Evolutionary conservation across 2,797 vertebrate genomes (phyloP), one percentile per base, ranked within the genome.

Genomic region (Leuciscus waleckii): DNA sequence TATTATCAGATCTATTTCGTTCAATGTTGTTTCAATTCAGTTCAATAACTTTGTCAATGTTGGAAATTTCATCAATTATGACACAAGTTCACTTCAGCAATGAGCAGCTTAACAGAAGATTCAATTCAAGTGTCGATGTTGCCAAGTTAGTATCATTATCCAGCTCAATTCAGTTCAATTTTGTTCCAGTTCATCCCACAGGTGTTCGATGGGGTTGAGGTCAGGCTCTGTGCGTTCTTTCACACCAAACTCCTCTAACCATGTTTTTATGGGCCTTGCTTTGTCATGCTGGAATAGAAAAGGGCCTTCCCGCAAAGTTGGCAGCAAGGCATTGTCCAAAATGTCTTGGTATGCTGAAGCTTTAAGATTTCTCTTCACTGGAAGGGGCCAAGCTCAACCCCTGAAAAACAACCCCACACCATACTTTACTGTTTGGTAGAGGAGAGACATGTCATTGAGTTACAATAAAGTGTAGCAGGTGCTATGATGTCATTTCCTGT

Each of bases 401-500:
- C 58, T 26, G 11, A 13, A 61, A 61, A 61, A 26, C 58, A 61
- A 26, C 58, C 58, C 58, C n/a, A 61, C 13, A 61, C 54, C 54
- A 23, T 9, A 49, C 14, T 49, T 16, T 49, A 49, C 5, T 46
- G 43, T 14, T 46, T 46, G 43, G 43, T 1, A 13, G 11, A 46
- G 43, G 43, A 46, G 43, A 46, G 43, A 46, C 5, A 21, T 11
- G 23, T 23, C 43, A 16, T 74, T 43, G 35, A 70, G 65, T 78
- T 67, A 77, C 67, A 43, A 51, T 81, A 76, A 83, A 86, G 65
- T 54, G 39, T 51, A 86, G 82, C 85, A 79, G 82, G 79, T 84
- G 79, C 65, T 84, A 79, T 84, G 82, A 88, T 86, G 85, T 75
- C 46, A 88, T 75, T 81, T 88, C 73, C 77, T 86, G 80, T 26